A percentile compares a stretch with the other conserved stretches of the same genome.
phyloP scores from a whole-genome alignment of 2,888 invertebrate genomes.

The Lissocephala sabroskyi region DNA sequence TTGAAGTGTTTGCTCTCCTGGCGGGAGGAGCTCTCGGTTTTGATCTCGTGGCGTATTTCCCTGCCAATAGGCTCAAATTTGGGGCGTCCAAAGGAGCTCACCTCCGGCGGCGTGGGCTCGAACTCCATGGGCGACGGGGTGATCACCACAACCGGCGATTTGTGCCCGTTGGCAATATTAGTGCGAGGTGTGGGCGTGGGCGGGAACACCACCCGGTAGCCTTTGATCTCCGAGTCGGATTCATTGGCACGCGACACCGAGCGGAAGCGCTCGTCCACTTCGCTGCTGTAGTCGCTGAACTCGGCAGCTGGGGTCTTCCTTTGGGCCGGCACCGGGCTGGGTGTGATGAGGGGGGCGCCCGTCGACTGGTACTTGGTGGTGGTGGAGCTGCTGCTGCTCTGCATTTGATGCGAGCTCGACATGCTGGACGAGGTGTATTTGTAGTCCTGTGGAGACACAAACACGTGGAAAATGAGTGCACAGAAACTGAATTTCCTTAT shows the following conservation, averaged over 20 bases:
- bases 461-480: not conserved
- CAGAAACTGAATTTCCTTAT: too few species aligned
- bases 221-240: conserved; percentile 74
- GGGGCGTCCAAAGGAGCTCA: conserved; percentile 72
- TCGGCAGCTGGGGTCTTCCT: conserved; percentile 66
- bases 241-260: conserved; percentile 77
- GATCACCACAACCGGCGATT: conserved; percentile 73
- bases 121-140: conserved; percentile 76
- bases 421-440: conserved; percentile 71
- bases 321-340: conserved; percentile 76
- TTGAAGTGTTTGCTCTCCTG: conserved; percentile 44
- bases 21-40: conserved; percentile 38
- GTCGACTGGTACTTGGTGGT: conserved; percentile 31
- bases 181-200: conserved; percentile 74
- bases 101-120: conserved; percentile 73
- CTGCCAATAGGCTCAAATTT: conserved; percentile 77
- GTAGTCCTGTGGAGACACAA: conserved; percentile 72
- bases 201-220: conserved; percentile 77
- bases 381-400: conserved; percentile 56
- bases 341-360: conserved; percentile 68
- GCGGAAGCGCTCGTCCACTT: conserved; percentile 78
- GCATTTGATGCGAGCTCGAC: conserved; percentile 72
- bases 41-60: conserved; percentile 65
- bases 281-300: conserved; percentile 83
- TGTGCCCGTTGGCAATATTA: conserved; percentile 72